Base-by-base conservation (phyloP, 2,113 vertebrate species). In the Cavia aperea region DNA sequence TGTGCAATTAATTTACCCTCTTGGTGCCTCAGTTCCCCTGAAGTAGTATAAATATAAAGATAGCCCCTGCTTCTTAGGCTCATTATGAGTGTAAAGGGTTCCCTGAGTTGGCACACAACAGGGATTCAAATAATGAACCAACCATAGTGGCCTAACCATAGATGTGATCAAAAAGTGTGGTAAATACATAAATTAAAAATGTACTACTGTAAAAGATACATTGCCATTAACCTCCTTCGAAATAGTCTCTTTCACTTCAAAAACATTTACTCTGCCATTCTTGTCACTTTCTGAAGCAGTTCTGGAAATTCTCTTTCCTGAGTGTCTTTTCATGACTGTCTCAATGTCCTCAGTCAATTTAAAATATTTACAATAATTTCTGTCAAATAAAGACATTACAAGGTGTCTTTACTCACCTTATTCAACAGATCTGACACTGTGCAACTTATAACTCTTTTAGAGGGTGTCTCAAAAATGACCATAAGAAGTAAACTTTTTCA, bases 51-150 rank as follows among this genome's bases (percentile, higher is more conserved):
- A 68, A 36, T 0, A 1, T 23, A 8, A 26, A 0, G 0, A 2
- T 0, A 68, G 29, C 36, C 5, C 2, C n/a, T 1, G 16, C 1
- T n/a, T 13, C 15, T 8, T 0, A 0, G 31, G 18, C 36, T 68
- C 18, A 0, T 1, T 7, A 1, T 5, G 81, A 60, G 11, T 24
- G 16, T 39, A 29, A 1, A 7, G 81, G 56, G 19, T 5, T 33
- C 1, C 3, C 2, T 21, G 81, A 39, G 81, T 14, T 8, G 54
- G 26, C 33, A 23, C 79, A 29, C 0, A 2, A 10, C 6, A 56
- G n/a, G 70, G 4, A 10, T 23, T 18, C 51, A 56, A 10, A 31
- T 82, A 26, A 39, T n/a, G 13, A 36, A 24, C 8, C 21, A 5
- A 36, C 13, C 29, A 5, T 4, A 33, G 39, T 29, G n/a, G 14